A percentile compares a stretch with the other conserved stretches of the same genome.
Evolutionary conservation across 2,888 invertebrate species (phyloP).

Genomic region (Noctuana brunneofusca): DNA sequence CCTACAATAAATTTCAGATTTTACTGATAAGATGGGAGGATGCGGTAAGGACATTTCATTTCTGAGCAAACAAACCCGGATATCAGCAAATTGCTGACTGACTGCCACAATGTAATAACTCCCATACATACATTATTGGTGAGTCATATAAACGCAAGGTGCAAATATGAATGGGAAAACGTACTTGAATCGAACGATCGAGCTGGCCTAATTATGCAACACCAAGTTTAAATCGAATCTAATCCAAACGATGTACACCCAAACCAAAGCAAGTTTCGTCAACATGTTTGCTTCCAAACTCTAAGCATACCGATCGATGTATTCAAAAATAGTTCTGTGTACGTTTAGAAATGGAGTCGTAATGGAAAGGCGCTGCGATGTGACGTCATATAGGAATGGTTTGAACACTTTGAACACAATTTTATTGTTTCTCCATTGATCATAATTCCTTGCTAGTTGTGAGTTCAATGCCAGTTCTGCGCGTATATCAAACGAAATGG

Average conservation of each 20-base stretch:
- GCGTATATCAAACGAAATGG: slow-evolving; percentile 34
- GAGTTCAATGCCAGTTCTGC: slow-evolving; percentile 42
- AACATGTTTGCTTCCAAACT: slow-evolving; percentile 13
- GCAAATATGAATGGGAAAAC: slow-evolving; percentile 33
- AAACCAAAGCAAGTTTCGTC: slow-evolving; percentile 18
- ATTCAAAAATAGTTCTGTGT: slow-evolving; percentile 9
- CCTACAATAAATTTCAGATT: too few relatives aligned
- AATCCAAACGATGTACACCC: slow-evolving; percentile 1
- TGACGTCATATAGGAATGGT: slow-evolving; percentile 29
- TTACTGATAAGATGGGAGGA: not conserved
- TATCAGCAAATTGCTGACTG: slow-evolving; percentile 28
- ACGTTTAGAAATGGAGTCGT: slow-evolving; percentile 14
- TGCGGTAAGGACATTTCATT: slow-evolving; percentile 1
- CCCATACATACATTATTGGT: slow-evolving; percentile 26
- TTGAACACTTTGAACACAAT: slow-evolving; percentile 44
- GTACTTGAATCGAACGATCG: slow-evolving; percentile 17
- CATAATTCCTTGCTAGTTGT: slow-evolving; percentile 39
- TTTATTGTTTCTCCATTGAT: slow-evolving; percentile 42
- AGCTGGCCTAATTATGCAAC: slow-evolving; percentile 33
- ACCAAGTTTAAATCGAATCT: slow-evolving; percentile 18
- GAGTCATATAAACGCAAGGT: slow-evolving; percentile 33
- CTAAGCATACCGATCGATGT: slow-evolving; percentile 22
- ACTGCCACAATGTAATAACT: slow-evolving; percentile 26
- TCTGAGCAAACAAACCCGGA: slow-evolving; percentile 20
- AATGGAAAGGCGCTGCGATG: slow-evolving; percentile 17